Conservation (phyloP, 2,888 invertebrate genomes). For the Xestia sexstrigata region DNA sequence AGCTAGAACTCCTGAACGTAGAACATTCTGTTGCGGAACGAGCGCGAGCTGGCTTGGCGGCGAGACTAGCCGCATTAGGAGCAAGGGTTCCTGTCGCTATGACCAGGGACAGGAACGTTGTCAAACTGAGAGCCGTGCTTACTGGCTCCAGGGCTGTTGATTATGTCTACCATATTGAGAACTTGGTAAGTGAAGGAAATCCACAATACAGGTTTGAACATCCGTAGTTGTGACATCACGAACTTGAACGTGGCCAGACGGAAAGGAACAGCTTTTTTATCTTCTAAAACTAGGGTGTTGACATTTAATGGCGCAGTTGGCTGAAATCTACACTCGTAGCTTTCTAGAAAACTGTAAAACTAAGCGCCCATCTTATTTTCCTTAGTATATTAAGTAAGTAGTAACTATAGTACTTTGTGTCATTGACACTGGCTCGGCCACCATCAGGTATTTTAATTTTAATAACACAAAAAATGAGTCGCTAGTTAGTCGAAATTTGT, state of each 20-base stretch:
- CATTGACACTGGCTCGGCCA: too few species aligned
- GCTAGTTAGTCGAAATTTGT: too few species aligned
- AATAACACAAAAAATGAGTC: too few species aligned
- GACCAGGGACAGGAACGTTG: slow-evolving; percentile 86
- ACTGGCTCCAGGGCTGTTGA: slow-evolving; percentile 94
- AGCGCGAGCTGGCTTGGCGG: slow-evolving; percentile 84
- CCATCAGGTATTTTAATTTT: too few species aligned
- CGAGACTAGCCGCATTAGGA: slow-evolving; percentile 77
- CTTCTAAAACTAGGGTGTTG: not conserved
- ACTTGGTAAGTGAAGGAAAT: slow-evolving; percentile 90
- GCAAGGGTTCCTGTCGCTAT: slow-evolving; percentile 80
- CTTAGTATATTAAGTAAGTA: too few species aligned
- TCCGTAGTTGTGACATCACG: not conserved
- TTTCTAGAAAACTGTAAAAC: not conserved
- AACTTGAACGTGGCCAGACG: not conserved
- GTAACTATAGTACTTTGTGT: too few species aligned
- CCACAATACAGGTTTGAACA: not conserved
- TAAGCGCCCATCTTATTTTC: not conserved
- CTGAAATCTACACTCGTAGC: not conserved
- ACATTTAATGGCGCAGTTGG: not conserved
- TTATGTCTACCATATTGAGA: slow-evolving; percentile 94
- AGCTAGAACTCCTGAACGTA: slow-evolving; percentile 93
- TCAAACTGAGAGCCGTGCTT: slow-evolving; percentile 91
- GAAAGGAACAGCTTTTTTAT: not conserved
- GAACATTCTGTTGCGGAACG: slow-evolving; percentile 89